These are phyloP conservation scores for Palythoa heliodiscus DNA, from an alignment of 92 coral and sea anemone species.

Conservation along the genomic window DNA sequence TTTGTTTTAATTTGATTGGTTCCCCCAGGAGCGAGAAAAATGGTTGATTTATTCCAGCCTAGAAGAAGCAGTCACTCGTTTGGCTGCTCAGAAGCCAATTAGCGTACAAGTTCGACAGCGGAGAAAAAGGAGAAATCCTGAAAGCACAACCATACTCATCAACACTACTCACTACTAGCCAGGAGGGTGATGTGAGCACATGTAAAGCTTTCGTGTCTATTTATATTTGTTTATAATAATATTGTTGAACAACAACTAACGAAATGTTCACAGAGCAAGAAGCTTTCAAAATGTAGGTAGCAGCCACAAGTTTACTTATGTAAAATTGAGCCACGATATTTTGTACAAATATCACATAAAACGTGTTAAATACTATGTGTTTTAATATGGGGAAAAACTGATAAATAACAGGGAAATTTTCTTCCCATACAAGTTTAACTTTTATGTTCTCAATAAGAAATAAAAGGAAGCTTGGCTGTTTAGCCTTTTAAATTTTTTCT, in stretches of 20 bases:
- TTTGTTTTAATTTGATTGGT: not conserved
- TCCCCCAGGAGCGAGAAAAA: slow-evolving; percentile 28
- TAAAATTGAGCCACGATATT: too few species aligned
- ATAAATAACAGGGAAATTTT: too few species aligned
- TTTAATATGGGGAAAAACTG: too few species aligned
- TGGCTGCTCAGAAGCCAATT: slow-evolving; percentile 27
- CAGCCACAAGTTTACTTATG: too few species aligned
- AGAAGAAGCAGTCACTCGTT: slow-evolving; percentile 13
- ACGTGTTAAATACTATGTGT: too few species aligned
- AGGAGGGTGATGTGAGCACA: not conserved
- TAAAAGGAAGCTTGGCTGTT: too few species aligned
- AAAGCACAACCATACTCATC: slow-evolving; percentile 2
- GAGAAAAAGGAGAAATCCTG: not conserved
- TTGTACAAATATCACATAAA: too few species aligned
- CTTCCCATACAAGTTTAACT: too few species aligned
- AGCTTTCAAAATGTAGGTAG: too few species aligned
- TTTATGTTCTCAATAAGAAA: too few species aligned
- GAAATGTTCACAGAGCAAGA: not conserved
- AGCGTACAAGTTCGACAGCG: slow-evolving; percentile 44
- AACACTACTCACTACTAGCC: not conserved
- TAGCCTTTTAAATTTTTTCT: too few species aligned
- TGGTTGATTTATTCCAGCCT: slow-evolving; percentile 18
- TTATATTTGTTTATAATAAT: not conserved
- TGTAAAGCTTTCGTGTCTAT: not conserved
- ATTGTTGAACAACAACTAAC: not conserved